phyloP scores from a whole-genome alignment of 2,888 invertebrate species.

The Tethea ocularis region DNA sequence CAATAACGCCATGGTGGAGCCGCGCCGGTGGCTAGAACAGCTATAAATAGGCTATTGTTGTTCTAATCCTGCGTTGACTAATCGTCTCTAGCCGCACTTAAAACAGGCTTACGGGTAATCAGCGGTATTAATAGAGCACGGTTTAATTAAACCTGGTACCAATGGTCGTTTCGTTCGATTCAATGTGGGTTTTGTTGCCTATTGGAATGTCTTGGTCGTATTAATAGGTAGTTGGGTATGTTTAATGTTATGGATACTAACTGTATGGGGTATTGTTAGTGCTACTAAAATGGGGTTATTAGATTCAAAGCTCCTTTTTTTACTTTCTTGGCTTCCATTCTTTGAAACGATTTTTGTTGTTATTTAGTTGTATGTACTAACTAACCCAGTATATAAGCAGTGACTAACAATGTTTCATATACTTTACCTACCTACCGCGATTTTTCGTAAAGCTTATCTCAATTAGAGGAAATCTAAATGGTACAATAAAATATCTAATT shows the following conservation, averaged over 20 bases:
- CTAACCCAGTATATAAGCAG: too few species aligned
- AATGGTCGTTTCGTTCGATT: slow-evolving; percentile 20
- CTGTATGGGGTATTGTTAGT: neutral
- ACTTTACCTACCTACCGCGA: too few species aligned
- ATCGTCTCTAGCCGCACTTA: slow-evolving; percentile 46
- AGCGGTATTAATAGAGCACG: slow-evolving; percentile 48
- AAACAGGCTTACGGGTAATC: slow-evolving; percentile 43
- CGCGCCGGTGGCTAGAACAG: slow-evolving; percentile 23
- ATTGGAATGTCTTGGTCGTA: slow-evolving; percentile 10
- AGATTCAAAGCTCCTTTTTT: neutral
- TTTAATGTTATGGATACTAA: slow-evolving; percentile 10
- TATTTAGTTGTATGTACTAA: too few species aligned
- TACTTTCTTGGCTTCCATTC: neutral
- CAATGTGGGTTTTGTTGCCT: slow-evolving; percentile 24
- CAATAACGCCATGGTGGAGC: slow-evolving; percentile 1
- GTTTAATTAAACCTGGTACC: slow-evolving; percentile 55
- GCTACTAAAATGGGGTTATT: neutral
- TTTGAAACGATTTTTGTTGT: too few species aligned
- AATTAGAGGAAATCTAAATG: neutral
- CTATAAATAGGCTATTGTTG: slow-evolving; percentile 73
- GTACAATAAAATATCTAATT: neutral
- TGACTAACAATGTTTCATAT: too few species aligned
- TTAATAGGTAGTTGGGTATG: slow-evolving; percentile 16
- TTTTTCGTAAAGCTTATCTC: neutral
- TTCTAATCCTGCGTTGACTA: slow-evolving; percentile 73